Evolutionary conservation across 2,797 vertebrate species (phyloP), one percentile per base, ranked within the genome.

Genomic region (Botia almorhae): DNA sequence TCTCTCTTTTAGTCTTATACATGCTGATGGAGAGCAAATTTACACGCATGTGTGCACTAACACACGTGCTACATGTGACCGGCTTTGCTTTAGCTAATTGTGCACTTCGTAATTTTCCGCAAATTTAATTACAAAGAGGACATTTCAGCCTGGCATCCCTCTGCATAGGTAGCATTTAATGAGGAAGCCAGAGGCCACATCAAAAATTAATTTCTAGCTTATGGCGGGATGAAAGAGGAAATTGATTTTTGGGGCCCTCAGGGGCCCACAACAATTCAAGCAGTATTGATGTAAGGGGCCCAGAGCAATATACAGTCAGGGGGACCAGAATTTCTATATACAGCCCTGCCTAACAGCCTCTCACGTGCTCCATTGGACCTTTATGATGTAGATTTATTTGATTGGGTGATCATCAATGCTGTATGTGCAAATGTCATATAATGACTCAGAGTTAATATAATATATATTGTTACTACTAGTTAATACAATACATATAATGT

Each of bases 91-190:
- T 16, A 29, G 61, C 33, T 26, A 29, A 50, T 56, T 56, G 1
- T 43, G 46, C n/a, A 43, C 13, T 29, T 71, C 61, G 29, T 39
- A 55, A 36, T 82, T 78, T 82, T 13, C 46, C 63, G 46, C 55
- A 46, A 74, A 82, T 39, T 4, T 10, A 48, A 82, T 82, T 68
- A 60, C 39, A 78, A 63, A 36, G 17, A 69, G 5, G 26, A 17
- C 0, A 29, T 29, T 29, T 63, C 7, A 63, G 26, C 58, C 69
- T 67, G 61, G 17, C 19, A 7, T 55, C 12, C 21, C 74, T 70
- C 39, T 7, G 39, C n/a, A 6, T 71, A 64, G 21, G 26, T 13
- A 5, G 3, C 23, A 23, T 72, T 51, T 21, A 50, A 39, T 60
- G 50, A 50, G 64, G 23, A 60, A 53, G 33, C 51, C 67, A 76